These are phyloP conservation scores for Helicoverpa armigera DNA, from an alignment of 1,140 invertebrate species.

Conservation along the genomic window DNA sequence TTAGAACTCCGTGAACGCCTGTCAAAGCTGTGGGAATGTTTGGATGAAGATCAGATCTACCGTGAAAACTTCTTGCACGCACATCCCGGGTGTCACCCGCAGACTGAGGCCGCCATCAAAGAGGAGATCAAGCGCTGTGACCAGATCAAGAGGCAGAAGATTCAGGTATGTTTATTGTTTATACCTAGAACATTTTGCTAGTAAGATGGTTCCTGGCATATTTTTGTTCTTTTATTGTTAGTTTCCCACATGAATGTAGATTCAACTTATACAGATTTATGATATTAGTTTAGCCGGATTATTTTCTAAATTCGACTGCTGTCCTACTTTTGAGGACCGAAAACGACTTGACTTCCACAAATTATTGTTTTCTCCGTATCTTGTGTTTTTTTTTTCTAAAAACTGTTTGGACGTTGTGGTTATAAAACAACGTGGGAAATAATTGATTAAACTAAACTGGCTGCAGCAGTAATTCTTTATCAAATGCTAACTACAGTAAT, in stretches of 20 bases:
- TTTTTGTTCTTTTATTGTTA: constrained; percentile 1
- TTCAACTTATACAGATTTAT: too few species aligned
- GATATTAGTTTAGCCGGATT: too few species aligned
- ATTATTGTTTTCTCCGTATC: background rate
- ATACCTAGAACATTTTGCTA: background rate
- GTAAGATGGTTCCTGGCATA: too few species aligned
- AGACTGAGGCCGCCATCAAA: constrained; percentile 75
- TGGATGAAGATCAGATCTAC: constrained; percentile 87
- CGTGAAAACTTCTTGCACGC: constrained; percentile 78
- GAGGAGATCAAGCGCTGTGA: constrained; percentile 80
- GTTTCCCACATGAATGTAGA: too few species aligned
- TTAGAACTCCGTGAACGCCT: constrained; percentile 86
- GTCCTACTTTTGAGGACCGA: too few species aligned
- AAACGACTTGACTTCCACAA: too few species aligned
- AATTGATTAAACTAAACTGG: too few species aligned
- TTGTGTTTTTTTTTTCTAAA: too few species aligned
- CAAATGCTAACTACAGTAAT: too few species aligned
- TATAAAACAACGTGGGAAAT: too few species aligned
- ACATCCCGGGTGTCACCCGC: constrained; percentile 75
- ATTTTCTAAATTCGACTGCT: too few species aligned
- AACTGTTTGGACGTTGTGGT: background rate
- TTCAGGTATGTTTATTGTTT: constrained; percentile 66
- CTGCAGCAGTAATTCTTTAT: too few species aligned
- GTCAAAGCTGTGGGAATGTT: constrained; percentile 88
- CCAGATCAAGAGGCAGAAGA: constrained; percentile 80